phyloP scores from a whole-genome alignment of 2,888 invertebrate genomes.

The Acrobasis consociella region DNA sequence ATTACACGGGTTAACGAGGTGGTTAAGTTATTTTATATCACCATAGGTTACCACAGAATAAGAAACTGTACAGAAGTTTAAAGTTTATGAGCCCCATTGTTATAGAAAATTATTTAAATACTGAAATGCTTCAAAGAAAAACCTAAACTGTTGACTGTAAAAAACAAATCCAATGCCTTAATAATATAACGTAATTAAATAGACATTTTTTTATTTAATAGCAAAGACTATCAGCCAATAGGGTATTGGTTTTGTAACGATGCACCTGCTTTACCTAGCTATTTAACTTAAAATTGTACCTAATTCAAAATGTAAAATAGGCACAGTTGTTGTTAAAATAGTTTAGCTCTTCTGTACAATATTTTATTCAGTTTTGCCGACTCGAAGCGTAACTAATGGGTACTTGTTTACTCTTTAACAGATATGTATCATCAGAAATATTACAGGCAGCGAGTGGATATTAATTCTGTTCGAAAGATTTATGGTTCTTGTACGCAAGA shows the following conservation, averaged over 20 bases:
- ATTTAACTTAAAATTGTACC: too few species aligned
- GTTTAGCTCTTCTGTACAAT: not conserved
- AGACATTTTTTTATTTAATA: too few species aligned
- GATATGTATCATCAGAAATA: constrained; percentile 29
- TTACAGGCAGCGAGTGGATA: constrained; percentile 28
- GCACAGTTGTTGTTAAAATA: too few species aligned
- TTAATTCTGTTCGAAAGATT: constrained; percentile 10
- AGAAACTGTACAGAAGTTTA: not conserved
- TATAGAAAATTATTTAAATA: too few species aligned
- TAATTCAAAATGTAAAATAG: not conserved
- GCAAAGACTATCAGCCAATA: too few species aligned
- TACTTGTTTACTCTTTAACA: constrained; percentile 27
- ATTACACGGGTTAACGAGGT: constrained; percentile 49
- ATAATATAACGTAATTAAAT: too few species aligned
- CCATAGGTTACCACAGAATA: constrained; percentile 27
- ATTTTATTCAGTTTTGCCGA: not conserved
- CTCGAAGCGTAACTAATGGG: constrained; percentile 48
- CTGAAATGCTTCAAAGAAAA: too few species aligned
- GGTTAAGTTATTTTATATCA: constrained; percentile 45
- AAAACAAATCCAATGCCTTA: too few species aligned
- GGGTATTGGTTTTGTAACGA: too few species aligned
- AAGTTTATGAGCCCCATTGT: not conserved
- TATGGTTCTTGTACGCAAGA: constrained; percentile 11
- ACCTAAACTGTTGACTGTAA: too few species aligned
- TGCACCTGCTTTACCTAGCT: too few species aligned